Percentiles rank a stretch among this genome's conserved stretches.
Conservation (phyloP, 2,888 invertebrate species). For the Apodemia mormo region DNA sequence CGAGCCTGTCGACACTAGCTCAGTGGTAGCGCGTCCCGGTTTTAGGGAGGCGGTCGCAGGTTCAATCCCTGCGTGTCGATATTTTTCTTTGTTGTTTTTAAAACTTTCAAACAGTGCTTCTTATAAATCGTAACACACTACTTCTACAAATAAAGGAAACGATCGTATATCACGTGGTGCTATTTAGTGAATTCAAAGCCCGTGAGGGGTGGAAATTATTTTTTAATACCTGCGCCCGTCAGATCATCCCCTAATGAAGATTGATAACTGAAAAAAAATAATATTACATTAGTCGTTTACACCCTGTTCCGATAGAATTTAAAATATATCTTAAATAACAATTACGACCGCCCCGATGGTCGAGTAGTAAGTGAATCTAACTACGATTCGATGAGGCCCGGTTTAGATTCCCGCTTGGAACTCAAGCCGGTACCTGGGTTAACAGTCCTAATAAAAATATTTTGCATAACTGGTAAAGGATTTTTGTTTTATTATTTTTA, state of each 20-base stretch:
- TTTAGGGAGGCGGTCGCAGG: too few species aligned
- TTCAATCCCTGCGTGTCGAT: too few species aligned
- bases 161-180: slow-evolving; percentile 20
- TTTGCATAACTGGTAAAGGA: not conserved
- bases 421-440: too few species aligned
- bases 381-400: too few species aligned
- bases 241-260: slow-evolving; percentile 62
- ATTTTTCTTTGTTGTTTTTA: too few species aligned
- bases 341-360: too few species aligned
- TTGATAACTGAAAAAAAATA: slow-evolving; percentile 39
- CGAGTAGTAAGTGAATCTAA: too few species aligned
- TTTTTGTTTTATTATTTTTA: not conserved
- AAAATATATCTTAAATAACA: too few species aligned
- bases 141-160: not conserved
- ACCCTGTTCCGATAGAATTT: too few species aligned
- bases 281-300: slow-evolving; percentile 24
- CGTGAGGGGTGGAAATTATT: slow-evolving; percentile 24
- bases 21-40: too few species aligned
- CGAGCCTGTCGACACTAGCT: too few species aligned
- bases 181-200: slow-evolving; percentile 25
- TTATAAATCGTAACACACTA: not conserved
- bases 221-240: slow-evolving; percentile 63
- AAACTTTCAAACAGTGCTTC: not conserved
- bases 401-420: too few species aligned
- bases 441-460: not conserved